These are phyloP conservation scores for Melieria crassipennis DNA, from an alignment of 2,888 invertebrate species.

Conservation along the genomic window DNA sequence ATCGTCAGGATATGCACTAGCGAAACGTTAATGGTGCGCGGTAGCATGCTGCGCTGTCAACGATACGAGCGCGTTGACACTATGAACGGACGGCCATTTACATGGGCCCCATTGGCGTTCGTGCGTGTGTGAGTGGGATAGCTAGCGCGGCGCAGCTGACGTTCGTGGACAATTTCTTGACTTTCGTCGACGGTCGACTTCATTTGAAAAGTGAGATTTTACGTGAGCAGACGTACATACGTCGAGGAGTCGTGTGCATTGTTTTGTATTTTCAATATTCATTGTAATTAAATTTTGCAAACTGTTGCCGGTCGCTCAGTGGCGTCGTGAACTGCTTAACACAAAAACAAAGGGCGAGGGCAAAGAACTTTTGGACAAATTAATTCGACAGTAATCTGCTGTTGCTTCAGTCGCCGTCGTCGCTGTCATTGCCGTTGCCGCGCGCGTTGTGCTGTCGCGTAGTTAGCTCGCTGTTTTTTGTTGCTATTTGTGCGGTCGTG, in stretches of 20 bases:
- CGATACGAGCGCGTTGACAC: neutral
- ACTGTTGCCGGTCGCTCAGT: neutral
- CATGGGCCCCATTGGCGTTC: neutral
- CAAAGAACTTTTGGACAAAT: constrained; percentile 33
- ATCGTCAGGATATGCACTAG: too few species aligned
- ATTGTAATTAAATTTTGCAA: constrained; percentile 12
- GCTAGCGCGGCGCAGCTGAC: constrained; percentile 10
- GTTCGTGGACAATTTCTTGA: constrained; percentile 27
- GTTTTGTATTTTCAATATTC: too few species aligned
- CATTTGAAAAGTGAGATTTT: constrained; percentile 38
- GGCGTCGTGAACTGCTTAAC: too few species aligned
- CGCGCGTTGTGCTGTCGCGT: constrained; percentile 15
- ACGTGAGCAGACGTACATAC: constrained; percentile 25
- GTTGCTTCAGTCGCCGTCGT: constrained; percentile 12
- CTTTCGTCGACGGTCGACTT: constrained; percentile 34
- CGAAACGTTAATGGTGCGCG: too few species aligned
- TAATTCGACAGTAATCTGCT: constrained; percentile 31
- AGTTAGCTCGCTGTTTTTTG: neutral
- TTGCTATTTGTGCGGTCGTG: constrained; percentile 5
- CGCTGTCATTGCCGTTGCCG: constrained; percentile 1
- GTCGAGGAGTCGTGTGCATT: neutral
- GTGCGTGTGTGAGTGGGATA: constrained; percentile 21
- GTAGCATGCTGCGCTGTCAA: neutral
- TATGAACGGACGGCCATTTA: too few species aligned
- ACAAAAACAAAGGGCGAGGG: neutral